Percentiles rank a stretch among this genome's conserved stretches.
Evolutionary conservation across 2,797 vertebrate genomes (phyloP).

Genomic region (Lacerta viridis): DNA sequence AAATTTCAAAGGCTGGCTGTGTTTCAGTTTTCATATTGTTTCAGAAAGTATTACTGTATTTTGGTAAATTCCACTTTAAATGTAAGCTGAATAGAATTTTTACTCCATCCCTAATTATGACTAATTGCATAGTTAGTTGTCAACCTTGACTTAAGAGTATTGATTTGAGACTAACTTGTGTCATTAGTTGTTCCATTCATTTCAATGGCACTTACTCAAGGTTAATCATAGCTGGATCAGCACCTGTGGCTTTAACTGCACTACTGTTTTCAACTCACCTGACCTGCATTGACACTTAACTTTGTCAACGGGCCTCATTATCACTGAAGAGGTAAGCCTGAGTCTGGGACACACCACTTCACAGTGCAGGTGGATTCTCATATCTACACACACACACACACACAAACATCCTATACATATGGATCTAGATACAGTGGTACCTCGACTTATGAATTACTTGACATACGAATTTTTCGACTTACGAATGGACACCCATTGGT

Average conservation of each 20-base stretch:
- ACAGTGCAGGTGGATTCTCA: not conserved
- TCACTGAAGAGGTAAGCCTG: not conserved
- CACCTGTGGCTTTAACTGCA: conserved; percentile 23
- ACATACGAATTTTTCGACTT: too few species aligned
- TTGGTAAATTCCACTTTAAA: too few species aligned
- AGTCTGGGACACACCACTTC: not conserved
- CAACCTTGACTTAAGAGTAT: not conserved
- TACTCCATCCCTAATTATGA: too few species aligned
- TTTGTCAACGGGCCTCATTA: not conserved
- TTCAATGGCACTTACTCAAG: not conserved
- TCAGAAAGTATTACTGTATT: too few species aligned
- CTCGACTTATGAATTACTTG: too few species aligned
- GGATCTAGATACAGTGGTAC: too few species aligned
- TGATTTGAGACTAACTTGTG: not conserved
- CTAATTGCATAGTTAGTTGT: not conserved
- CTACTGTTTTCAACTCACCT: not conserved
- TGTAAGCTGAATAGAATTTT: too few species aligned
- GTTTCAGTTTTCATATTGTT: too few species aligned
- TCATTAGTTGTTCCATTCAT: not conserved
- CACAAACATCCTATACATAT: not conserved
- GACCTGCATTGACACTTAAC: not conserved
- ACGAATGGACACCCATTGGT: too few species aligned
- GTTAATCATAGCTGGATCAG: not conserved
- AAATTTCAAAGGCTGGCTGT: too few species aligned
- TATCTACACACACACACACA: conserved; percentile 39